Evolutionary conservation across 2,113 vertebrate genomes (phyloP).

Genomic region (Lepisosteus osseus): DNA sequence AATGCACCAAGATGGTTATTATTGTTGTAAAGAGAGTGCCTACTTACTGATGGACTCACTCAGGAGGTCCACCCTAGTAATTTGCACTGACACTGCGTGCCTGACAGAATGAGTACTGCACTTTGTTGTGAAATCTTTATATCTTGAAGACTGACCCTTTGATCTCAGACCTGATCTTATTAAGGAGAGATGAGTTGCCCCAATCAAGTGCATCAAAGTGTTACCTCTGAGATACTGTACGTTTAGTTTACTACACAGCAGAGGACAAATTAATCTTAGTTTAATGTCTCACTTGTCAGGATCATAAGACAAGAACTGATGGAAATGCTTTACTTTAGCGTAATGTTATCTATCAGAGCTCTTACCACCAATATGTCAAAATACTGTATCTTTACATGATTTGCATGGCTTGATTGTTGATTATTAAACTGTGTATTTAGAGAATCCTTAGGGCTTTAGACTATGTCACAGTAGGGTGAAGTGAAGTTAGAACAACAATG

Average conservation of each 20-base stretch:
- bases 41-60: constrained; percentile 21
- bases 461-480: not conserved
- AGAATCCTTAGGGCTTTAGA: not conserved
- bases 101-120: constrained; percentile 32
- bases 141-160: not conserved
- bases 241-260: not conserved
- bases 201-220: not conserved
- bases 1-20: constrained; percentile 28
- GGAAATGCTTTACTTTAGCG: too few relatives aligned
- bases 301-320: not conserved
- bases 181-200: not conserved
- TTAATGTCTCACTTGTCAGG: not conserved
- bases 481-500: not conserved
- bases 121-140: not conserved
- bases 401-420: too few relatives aligned
- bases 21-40: constrained; percentile 33
- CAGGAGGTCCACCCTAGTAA: constrained; percentile 24
- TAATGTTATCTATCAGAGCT: too few relatives aligned
- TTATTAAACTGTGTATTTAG: not conserved
- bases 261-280: not conserved
- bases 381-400: too few relatives aligned
- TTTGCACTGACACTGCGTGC: constrained; percentile 30
- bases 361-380: too few relatives aligned
- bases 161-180: not conserved
- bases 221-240: not conserved